Percentiles rank a stretch among this genome's conserved stretches.
Evolutionary conservation across 2,888 invertebrate genomes (phyloP).

Genomic region (Habrosyne pyritoides): DNA sequence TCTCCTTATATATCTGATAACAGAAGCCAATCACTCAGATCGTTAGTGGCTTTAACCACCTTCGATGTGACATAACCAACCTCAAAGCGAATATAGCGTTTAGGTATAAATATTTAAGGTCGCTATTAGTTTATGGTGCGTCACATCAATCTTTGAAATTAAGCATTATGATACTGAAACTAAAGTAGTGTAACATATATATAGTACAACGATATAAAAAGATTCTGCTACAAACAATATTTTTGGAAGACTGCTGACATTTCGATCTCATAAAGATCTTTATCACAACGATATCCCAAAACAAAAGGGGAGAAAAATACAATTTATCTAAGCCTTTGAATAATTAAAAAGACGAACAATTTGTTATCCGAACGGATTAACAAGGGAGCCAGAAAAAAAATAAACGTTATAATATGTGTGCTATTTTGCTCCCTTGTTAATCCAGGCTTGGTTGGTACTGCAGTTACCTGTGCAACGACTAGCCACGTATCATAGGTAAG

Average conservation of each 20-base stretch:
- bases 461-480: conserved; percentile 6
- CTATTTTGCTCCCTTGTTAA: neutral
- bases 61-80: neutral
- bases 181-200: neutral
- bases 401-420: conserved; percentile 6
- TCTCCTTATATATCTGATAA: conserved; percentile 38
- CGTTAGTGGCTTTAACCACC: conserved; percentile 27
- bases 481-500: conserved; percentile 32
- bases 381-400: conserved; percentile 10
- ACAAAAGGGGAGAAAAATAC: conserved; percentile 8
- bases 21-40: conserved; percentile 40
- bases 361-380: conserved; percentile 9
- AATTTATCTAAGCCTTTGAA: conserved; percentile 11
- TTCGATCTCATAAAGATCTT: conserved; percentile 6
- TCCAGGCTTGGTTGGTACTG: too few relatives aligned
- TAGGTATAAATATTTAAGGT: neutral
- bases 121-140: neutral
- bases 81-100: neutral
- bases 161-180: neutral
- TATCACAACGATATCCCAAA: conserved; percentile 6
- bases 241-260: conserved; percentile 7
- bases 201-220: neutral
- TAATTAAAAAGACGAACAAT: conserved; percentile 11
- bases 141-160: neutral
- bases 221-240: neutral